Base-by-base conservation (phyloP, 2,113 vertebrate species). In the Turdus rufiventris region DNA sequence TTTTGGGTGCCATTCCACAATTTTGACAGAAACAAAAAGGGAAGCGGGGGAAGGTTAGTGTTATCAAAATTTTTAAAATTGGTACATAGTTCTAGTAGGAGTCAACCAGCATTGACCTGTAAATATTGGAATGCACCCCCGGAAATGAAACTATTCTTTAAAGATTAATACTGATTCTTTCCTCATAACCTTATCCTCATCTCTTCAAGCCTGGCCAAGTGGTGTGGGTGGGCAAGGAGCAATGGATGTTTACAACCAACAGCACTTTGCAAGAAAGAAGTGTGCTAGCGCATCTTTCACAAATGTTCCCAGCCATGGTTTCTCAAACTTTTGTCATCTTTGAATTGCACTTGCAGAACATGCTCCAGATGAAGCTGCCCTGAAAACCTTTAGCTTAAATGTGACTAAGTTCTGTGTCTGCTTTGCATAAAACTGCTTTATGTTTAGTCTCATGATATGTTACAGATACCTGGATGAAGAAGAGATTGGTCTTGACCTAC, bases 1-100 rank as follows among this genome's bases (percentile, higher is more conserved):
- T 92, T 92, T 90, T 90, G 87, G 87, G 81, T 97, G 71, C 76
- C 70, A 85, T 82, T 90, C 70, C 14, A 3, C 67, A 13, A 80
- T 86, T 91, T 74, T 79, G 50, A 74, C 43, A 86, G 75, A 88
- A 77, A 56, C 25, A 91, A 72, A 88, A 94, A 65, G 56, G 63
- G 54, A 75, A 91, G 38, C 17, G 54, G 42, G 12, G 9, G 36
- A 85, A 92, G 53, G 62, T 65, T 87, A 89, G 72, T 73, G 31
- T 68, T 76, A 65, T 36, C 45, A 92, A 85, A 82, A 89, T 88
- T 73, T 51, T 34, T 70, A 60, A 72, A 67, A 91, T 9, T 6
- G 54, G 5, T 62, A 31, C 74, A 42, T 56, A 38, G 47, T 85
- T 79, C 58, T 54, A 47, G 42, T 68, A 66, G 50, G 45, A 91